Evolutionary conservation across 2,113 vertebrate genomes (phyloP).

Genomic region (Trematomus loennbergii): DNA sequence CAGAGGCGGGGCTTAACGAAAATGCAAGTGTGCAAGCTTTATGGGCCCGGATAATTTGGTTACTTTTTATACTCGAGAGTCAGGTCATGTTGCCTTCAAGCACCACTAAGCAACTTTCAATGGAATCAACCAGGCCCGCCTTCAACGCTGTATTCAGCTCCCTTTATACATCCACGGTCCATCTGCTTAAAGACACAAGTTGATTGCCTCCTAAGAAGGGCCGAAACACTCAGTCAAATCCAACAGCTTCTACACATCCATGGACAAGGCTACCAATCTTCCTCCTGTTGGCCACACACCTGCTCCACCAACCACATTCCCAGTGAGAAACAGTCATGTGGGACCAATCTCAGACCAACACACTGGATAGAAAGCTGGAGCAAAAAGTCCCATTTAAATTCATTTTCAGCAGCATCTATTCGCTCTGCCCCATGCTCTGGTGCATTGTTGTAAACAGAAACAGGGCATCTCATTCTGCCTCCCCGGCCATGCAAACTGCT

Average conservation of each 20-base stretch:
- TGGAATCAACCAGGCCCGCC: too few species aligned
- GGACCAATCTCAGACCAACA: slow-evolving; percentile 10
- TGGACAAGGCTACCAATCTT: slow-evolving; percentile 9
- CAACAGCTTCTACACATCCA: not conserved
- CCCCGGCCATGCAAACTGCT: slow-evolving; percentile 69
- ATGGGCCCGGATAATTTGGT: too few species aligned
- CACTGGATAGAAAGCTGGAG: slow-evolving; percentile 30
- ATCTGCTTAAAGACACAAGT: not conserved
- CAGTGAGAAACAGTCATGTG: slow-evolving; percentile 19
- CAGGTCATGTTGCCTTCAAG: too few species aligned
- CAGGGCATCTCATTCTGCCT: slow-evolving; percentile 50
- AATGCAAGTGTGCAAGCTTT: too few species aligned
- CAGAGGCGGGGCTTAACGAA: too few species aligned
- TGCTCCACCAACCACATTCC: not conserved
- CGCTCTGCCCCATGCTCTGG: slow-evolving; percentile 52
- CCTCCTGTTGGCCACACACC: not conserved
- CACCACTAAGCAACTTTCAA: too few species aligned
- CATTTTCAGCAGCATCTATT: slow-evolving; percentile 54
- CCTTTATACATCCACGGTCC: too few species aligned
- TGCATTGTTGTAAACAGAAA: slow-evolving; percentile 64
- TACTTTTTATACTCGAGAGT: too few species aligned
- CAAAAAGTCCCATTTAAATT: slow-evolving; percentile 47
- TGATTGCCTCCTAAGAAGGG: not conserved
- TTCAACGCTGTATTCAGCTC: too few species aligned
- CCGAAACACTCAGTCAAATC: not conserved